phyloP scores from a whole-genome alignment of 2,113 vertebrate species.

The Eolophus roseicapilla region DNA sequence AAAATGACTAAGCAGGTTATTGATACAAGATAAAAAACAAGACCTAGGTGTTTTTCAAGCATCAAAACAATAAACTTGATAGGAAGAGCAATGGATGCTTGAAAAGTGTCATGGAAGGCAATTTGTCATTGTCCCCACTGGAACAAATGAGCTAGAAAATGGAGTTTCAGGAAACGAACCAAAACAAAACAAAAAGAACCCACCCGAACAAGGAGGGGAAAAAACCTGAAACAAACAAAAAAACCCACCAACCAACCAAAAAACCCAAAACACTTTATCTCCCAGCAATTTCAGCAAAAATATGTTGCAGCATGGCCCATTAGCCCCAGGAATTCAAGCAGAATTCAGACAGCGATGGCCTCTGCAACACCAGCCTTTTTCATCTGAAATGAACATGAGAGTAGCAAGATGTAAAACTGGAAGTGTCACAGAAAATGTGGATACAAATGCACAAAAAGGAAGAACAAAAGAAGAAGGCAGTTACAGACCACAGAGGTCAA shows the following conservation, averaged over 20 bases:
- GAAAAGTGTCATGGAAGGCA: background rate
- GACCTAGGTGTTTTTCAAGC: background rate
- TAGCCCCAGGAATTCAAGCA: background rate
- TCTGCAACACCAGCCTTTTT: background rate
- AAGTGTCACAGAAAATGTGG: background rate
- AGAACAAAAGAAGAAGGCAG: background rate
- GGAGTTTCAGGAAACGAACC: background rate
- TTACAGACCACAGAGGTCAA: background rate
- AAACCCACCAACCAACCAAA: background rate
- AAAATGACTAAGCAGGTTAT: background rate
- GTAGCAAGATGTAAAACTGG: background rate
- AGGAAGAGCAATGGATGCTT: background rate
- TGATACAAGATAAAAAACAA: background rate
- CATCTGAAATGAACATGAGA: background rate
- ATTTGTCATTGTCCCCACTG: background rate
- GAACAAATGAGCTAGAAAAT: background rate
- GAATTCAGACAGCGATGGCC: background rate
- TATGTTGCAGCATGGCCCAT: background rate
- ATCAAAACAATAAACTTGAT: background rate
- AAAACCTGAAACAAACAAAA: background rate
- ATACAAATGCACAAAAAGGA: background rate
- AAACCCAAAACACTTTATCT: background rate
- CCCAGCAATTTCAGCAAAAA: background rate
- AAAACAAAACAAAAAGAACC: background rate
- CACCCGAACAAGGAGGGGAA: background rate